phyloP scores from a whole-genome alignment of 1,140 invertebrate species.

The Heliconius hewitsoni region DNA sequence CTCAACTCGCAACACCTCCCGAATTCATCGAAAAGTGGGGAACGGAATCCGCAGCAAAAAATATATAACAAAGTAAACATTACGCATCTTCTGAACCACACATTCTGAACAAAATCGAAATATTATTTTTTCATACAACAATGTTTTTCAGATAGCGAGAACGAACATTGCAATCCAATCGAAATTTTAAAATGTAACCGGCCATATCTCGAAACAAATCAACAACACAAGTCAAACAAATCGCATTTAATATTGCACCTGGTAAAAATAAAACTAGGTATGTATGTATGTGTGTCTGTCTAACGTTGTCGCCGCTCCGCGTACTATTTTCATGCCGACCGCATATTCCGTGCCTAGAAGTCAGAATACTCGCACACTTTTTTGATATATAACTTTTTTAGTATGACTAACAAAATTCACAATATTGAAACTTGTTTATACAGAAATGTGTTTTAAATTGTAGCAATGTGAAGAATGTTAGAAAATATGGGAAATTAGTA shows the following conservation, averaged over 20 bases:
- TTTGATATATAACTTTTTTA: slow-evolving; percentile 15
- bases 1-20: too few relatives aligned
- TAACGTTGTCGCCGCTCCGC: slow-evolving; percentile 1
- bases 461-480: background rate
- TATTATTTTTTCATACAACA: background rate
- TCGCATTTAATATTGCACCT: slow-evolving; percentile 26
- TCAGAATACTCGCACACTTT: background rate
- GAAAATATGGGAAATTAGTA: background rate
- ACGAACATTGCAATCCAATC: background rate
- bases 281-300: background rate
- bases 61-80: too few relatives aligned
- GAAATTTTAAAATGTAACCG: background rate
- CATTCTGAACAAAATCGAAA: too few relatives aligned
- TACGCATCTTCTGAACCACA: too few relatives aligned
- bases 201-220: slow-evolving; percentile 6
- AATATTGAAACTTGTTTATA: background rate
- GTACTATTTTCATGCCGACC: slow-evolving; percentile 13
- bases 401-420: slow-evolving; percentile 3
- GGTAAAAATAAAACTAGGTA: slow-evolving; percentile 18
- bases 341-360: slow-evolving; percentile 9
- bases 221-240: slow-evolving; percentile 26
- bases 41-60: too few relatives aligned
- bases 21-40: too few relatives aligned
- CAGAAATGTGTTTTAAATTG: background rate
- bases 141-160: background rate